These are phyloP conservation scores for Drosophila borborema DNA, from an alignment of 2,888 invertebrate species.

Conservation along the genomic window DNA sequence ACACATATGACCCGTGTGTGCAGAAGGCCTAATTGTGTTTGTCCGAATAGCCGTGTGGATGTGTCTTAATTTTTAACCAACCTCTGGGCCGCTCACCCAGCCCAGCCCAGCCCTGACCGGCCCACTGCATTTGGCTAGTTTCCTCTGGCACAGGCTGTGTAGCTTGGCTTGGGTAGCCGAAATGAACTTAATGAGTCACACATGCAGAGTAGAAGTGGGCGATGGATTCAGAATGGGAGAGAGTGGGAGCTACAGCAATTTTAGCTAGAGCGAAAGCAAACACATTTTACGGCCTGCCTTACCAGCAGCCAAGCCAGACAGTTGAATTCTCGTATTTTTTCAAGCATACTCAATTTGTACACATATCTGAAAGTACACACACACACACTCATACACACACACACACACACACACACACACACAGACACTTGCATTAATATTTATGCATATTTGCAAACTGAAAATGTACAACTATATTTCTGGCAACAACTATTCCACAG, in stretches of 20 bases:
- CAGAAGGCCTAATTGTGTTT: constrained; percentile 24
- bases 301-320: neutral
- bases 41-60: constrained; percentile 40
- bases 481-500: constrained; percentile 3
- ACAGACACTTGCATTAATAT: neutral
- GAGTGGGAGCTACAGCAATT: neutral
- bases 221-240: neutral
- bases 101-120: neutral
- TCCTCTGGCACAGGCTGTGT: neutral
- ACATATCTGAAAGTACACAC: constrained; percentile 2
- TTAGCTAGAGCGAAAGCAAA: neutral
- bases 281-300: constrained; percentile 5
- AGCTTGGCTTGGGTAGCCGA: neutral
- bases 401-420: neutral
- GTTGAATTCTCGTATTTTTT: constrained; percentile 13
- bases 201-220: neutral
- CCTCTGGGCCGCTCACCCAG: constrained; percentile 22
- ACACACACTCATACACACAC: neutral
- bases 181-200: constrained; percentile 12
- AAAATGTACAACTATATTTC: constrained; percentile 6
- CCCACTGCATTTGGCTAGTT: neutral
- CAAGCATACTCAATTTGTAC: constrained; percentile 13
- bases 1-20: constrained; percentile 3
- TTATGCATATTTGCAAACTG: constrained; percentile 8
- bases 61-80: constrained; percentile 71